A percentile compares a stretch with the other conserved stretches of the same genome.
Evolutionary conservation across 2,888 invertebrate species (phyloP).

Genomic region (Agrochola circellaris): DNA sequence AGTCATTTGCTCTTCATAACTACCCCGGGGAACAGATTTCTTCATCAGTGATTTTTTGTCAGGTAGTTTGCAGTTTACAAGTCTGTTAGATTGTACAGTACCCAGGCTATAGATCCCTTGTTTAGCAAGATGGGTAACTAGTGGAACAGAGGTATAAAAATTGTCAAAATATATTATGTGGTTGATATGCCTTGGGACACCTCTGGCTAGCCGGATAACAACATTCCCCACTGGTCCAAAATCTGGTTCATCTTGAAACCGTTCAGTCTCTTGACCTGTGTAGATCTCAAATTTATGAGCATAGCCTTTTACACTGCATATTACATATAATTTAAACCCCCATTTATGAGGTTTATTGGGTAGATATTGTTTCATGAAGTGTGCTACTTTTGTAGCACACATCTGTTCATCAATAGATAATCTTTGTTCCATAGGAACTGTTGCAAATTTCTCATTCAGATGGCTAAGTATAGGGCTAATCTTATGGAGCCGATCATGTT

Average conservation of each 20-base stretch:
- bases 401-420: constrained; percentile 9
- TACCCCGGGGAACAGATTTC: constrained; percentile 67
- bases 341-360: neutral
- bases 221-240: constrained; percentile 68
- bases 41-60: constrained; percentile 69
- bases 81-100: constrained; percentile 58
- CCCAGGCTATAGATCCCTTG: constrained; percentile 68
- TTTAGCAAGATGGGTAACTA: constrained; percentile 65
- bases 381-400: constrained; percentile 4
- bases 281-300: constrained; percentile 66
- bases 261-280: constrained; percentile 65
- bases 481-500: neutral
- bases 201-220: constrained; percentile 66
- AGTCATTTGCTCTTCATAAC: constrained; percentile 69
- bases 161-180: constrained; percentile 67
- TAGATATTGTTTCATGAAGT: no score
- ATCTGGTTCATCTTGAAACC: constrained; percentile 69
- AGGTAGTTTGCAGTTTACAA: constrained; percentile 69
- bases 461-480: no score
- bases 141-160: constrained; percentile 69
- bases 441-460: no score
- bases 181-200: constrained; percentile 69
- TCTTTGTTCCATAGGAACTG: neutral
- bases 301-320: constrained; percentile 57
- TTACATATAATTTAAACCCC: constrained; percentile 11